Percentiles rank a stretch among this genome's conserved stretches.
phyloP scores from a whole-genome alignment of 35 echinoderm and acorn worm genomes.

The Hemicentrotus pulcherrimus region DNA sequence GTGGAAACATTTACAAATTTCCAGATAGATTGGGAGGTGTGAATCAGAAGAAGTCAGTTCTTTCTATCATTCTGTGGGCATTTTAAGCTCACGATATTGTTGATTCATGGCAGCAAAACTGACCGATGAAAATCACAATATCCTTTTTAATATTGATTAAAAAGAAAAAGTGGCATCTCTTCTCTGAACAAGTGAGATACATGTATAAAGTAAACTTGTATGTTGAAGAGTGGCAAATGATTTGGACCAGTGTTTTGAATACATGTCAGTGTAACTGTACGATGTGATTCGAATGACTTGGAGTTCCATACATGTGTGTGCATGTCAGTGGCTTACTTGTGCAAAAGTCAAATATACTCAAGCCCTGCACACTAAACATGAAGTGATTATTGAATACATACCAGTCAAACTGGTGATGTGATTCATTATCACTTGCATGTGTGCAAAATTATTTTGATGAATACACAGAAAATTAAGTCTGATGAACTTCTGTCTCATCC shows the following conservation, averaged over 20 bases:
- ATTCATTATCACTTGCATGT: not conserved
- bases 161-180: not conserved
- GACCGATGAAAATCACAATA: not conserved
- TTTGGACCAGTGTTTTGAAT: not conserved
- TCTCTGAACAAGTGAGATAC: not conserved
- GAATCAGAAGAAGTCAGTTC: not conserved
- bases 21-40: not conserved
- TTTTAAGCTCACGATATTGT: not conserved
- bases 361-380: not conserved
- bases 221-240: not conserved
- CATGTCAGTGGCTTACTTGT: not conserved
- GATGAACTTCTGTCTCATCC: not conserved
- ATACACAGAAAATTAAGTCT: not conserved
- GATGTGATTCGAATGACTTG: slow-evolving; percentile 19
- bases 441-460: not conserved
- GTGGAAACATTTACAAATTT: not conserved
- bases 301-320: not conserved
- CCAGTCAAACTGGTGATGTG: not conserved
- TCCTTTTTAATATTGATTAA: not conserved
- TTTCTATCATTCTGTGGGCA: not conserved
- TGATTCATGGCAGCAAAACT: not conserved
- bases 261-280: slow-evolving; percentile 35
- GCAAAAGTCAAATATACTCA: not conserved
- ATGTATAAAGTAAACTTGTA: not conserved
- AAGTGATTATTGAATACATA: not conserved